A percentile compares a stretch with the other conserved stretches of the same genome.
These are phyloP conservation scores for Stegana nigrithorax DNA, from an alignment of 2,888 invertebrate genomes.

Conservation along the genomic window DNA sequence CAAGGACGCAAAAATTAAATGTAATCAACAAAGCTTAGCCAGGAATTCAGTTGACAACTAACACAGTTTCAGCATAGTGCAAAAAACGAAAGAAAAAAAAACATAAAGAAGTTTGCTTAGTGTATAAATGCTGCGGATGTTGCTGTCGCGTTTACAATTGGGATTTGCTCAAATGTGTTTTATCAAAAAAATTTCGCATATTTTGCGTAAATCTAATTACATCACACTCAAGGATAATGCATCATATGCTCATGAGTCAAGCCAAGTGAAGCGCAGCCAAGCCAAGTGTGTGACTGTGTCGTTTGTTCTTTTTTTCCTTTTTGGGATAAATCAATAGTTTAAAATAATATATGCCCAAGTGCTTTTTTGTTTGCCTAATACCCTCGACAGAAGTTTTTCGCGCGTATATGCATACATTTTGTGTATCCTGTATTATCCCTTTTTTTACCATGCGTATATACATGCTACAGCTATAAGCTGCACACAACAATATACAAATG, in stretches of 20 bases:
- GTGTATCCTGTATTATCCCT: slow-evolving; percentile 14
- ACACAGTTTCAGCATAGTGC: no score
- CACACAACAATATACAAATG: background rate
- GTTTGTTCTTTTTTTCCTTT: no score
- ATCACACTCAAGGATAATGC: slow-evolving; percentile 19
- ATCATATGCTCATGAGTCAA: background rate
- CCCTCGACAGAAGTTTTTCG: no score
- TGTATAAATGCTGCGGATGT: no score
- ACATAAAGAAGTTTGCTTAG: background rate
- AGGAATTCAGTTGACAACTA: no score
- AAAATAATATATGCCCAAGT: background rate
- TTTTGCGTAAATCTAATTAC: background rate
- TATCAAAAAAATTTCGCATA: no score
- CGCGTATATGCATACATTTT: background rate
- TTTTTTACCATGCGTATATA: background rate
- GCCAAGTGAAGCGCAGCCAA: background rate
- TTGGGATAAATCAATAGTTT: slow-evolving; percentile 17
- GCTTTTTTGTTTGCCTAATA: background rate
- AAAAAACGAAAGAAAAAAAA: background rate
- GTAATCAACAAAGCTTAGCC: background rate
- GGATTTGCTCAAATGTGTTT: no score
- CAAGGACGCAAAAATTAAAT: slow-evolving; percentile 9
- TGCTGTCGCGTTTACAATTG: no score
- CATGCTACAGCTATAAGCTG: slow-evolving; percentile 2
- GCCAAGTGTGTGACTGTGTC: background rate